A percentile compares a stretch with the other conserved stretches of the same genome.
Conservation (phyloP, 1,140 invertebrate species). For the Lepidurus arcticus region DNA sequence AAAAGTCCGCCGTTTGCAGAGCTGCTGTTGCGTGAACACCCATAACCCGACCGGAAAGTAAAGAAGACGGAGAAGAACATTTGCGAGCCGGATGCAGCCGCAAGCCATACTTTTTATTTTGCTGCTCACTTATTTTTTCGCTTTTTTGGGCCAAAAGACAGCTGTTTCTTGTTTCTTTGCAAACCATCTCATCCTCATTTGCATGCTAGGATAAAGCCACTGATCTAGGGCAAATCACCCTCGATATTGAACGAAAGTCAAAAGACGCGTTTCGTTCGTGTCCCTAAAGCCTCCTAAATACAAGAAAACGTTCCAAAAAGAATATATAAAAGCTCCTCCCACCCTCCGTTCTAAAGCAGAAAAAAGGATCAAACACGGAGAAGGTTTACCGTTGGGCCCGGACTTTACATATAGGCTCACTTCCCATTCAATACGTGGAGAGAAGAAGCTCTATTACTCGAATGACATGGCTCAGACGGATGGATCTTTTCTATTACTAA, state of each 20-base stretch:
- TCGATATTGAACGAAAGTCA: constrained; percentile 11
- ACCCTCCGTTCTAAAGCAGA: neutral
- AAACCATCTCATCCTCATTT: constrained; percentile 9
- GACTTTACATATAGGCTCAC: neutral
- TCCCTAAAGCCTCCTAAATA: neutral
- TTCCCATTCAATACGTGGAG: neutral
- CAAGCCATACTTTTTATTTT: neutral
- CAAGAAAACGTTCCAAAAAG: too few relatives aligned
- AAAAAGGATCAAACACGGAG: neutral
- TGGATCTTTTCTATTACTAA: neutral
- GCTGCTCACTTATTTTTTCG: neutral
- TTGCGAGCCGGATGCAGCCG: constrained; percentile 7
- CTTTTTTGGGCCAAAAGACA: neutral
- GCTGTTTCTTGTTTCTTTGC: neutral
- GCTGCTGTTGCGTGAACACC: neutral
- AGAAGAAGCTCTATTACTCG: neutral
- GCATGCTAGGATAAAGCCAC: neutral
- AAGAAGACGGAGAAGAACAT: neutral
- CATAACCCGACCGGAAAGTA: constrained; percentile 4
- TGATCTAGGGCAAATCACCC: constrained; percentile 1
- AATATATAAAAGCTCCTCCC: neutral
- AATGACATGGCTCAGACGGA: constrained; percentile 5
- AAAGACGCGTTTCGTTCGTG: neutral
- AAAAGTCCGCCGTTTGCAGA: neutral
- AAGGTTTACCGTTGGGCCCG: neutral